These are phyloP conservation scores for Drosophila saltans DNA, from an alignment of 1,140 invertebrate species.

Conservation along the genomic window DNA sequence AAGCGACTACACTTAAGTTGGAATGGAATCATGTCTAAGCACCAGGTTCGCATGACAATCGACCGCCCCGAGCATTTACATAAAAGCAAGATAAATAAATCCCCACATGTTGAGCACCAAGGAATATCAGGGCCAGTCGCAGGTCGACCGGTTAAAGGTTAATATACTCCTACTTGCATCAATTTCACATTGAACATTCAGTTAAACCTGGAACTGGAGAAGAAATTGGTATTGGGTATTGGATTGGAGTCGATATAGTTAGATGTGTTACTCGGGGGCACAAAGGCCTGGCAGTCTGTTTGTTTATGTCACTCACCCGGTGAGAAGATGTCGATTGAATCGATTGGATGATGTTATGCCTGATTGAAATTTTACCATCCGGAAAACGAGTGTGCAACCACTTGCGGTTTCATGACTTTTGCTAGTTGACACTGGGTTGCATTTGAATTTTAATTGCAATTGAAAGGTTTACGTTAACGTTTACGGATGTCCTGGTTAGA, in stretches of 20 bases:
- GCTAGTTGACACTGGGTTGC: conserved; percentile 14
- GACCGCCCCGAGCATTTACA: conserved; percentile 49
- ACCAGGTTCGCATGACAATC: conserved; percentile 53
- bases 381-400: conserved; percentile 39
- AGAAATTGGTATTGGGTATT: conserved; percentile 7
- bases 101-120: conserved; percentile 24
- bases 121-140: conserved; percentile 35
- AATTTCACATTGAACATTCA: conserved; percentile 14
- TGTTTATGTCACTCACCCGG: conserved; percentile 32
- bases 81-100: conserved; percentile 64
- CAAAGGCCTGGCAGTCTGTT: conserved; percentile 26
- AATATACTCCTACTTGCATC: conserved; percentile 40
- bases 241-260: background rate
- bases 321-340: conserved; percentile 41
- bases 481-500: conserved; percentile 36
- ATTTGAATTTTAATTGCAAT: conserved; percentile 53
- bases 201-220: background rate
- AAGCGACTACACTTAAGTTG: conserved; percentile 12
- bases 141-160: conserved; percentile 67
- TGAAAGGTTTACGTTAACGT: conserved; percentile 18
- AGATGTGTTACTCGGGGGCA: conserved; percentile 9
- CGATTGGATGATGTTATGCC: conserved; percentile 43
- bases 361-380: conserved; percentile 61
- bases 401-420: conserved; percentile 36
- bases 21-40: conserved; percentile 57